Base-by-base conservation (phyloP, 2,888 invertebrate genomes). In the Bellardia bayeri region DNA sequence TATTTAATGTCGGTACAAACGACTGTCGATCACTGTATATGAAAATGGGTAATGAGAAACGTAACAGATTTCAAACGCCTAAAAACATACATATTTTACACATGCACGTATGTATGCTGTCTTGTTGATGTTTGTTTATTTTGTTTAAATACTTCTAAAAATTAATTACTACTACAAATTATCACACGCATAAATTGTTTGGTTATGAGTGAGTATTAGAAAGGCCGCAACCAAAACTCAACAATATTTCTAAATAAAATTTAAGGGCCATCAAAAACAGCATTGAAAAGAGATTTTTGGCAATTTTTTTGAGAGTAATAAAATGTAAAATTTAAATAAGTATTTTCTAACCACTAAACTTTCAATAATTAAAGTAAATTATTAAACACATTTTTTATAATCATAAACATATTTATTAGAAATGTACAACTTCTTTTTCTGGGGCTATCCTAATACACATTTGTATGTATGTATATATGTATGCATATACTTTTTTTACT, bases 71-170 rank as follows among this genome's bases (percentile, higher is more conserved):
- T 40, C 8, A 14, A 63, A 37, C 63, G 37, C 63, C 63, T 63
- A 63, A 63, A 40, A 63, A 7, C 63, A n/a, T 8, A 37, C 63
- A 14, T 14, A 23, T 23, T 23, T 23, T 23, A 23, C 23, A 23
- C 56, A 23, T 58, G 58, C 30, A 4, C 23, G 1, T 23, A 8
- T 30, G 1, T 58, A 8, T 30, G 1, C 30, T 30, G 2, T 58
- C 3, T 30, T 30, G 11, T 30, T 58, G 42, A 16, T 66, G 23
- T 42, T 7, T 66, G 23, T 40, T 56, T 72, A 30, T 30, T 74
- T 74, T 58, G 37, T 58, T 58, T 42, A 42, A 42, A 61, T 63
- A 75, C 63, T 75, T 75, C 37, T 13, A 11, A 63, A 63, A 49
- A 14, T 23, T 23, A 23, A 23, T 23, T 23, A 23, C 23, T 23